A percentile compares a stretch with the other conserved stretches of the same genome.
Evolutionary conservation across 2,797 vertebrate genomes (phyloP).

Genomic region (Enteromius mattozi): DNA sequence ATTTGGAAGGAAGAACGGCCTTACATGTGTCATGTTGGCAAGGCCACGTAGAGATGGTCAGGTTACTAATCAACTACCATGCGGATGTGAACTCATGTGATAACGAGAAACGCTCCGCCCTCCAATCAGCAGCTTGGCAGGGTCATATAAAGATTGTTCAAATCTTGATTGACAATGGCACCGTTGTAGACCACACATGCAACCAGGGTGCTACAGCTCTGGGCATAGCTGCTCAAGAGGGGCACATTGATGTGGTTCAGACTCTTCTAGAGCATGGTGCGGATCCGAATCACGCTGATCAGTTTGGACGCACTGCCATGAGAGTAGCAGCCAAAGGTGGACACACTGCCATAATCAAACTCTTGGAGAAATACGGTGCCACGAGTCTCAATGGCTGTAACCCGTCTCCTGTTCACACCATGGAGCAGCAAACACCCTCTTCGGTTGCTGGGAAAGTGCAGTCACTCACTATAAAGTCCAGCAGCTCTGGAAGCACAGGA

Average conservation of each 20-base stretch:
- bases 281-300: slow-evolving; percentile 96
- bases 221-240: slow-evolving; percentile 98
- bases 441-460: slow-evolving; percentile 88
- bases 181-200: slow-evolving; percentile 93
- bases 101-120: slow-evolving; percentile 93
- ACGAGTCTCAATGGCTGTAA: slow-evolving; percentile 89
- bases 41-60: slow-evolving; percentile 95
- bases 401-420: slow-evolving; percentile 93
- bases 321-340: slow-evolving; percentile 97
- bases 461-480: slow-evolving; percentile 93
- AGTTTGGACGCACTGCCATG: slow-evolving; percentile 97
- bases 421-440: slow-evolving; percentile 90
- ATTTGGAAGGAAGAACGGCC: slow-evolving; percentile 93
- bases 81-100: slow-evolving; percentile 93
- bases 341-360: slow-evolving; percentile 91
- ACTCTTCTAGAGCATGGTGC: slow-evolving; percentile 92
- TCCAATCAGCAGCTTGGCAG: slow-evolving; percentile 98
- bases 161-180: slow-evolving; percentile 89
- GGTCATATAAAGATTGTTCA: slow-evolving; percentile 93
- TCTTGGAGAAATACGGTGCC: slow-evolving; percentile 95
- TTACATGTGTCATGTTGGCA: slow-evolving; percentile 99
- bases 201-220: slow-evolving; percentile 98
- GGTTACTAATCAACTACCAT: slow-evolving; percentile 88
- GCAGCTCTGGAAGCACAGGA: slow-evolving; percentile 94
- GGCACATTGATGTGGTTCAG: slow-evolving; percentile 94